Evolutionary conservation across 2,797 vertebrate genomes (phyloP).

Genomic region (Huso huso): DNA sequence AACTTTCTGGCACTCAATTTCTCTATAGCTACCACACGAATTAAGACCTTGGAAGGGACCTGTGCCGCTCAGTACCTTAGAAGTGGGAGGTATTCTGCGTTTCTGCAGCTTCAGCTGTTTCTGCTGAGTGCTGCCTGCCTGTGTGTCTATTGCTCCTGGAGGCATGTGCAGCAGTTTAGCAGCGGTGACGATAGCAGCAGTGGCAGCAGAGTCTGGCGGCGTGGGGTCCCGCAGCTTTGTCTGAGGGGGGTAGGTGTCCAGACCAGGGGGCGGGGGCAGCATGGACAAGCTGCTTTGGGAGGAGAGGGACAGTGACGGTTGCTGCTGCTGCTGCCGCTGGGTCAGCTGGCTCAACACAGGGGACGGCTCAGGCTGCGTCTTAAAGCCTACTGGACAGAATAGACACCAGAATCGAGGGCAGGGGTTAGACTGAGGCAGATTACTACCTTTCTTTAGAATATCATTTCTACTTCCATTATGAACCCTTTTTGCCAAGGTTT

Average conservation of each 20-base stretch:
- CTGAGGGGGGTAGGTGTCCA: slow-evolving; percentile 60
- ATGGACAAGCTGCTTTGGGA: slow-evolving; percentile 49
- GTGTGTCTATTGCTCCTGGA: slow-evolving; percentile 57
- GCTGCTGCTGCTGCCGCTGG: slow-evolving; percentile 66
- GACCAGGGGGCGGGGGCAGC: slow-evolving; percentile 47
- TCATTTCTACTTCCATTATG: no score
- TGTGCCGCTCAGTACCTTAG: slow-evolving; percentile 62
- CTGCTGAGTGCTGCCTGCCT: slow-evolving; percentile 63
- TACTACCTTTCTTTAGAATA: no score
- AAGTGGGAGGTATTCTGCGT: slow-evolving; percentile 78
- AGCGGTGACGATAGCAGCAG: slow-evolving; percentile 9
- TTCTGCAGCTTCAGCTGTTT: slow-evolving; percentile 84
- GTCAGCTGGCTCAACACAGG: slow-evolving; percentile 86
- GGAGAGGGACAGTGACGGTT: slow-evolving; percentile 50
- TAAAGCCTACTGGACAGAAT: slow-evolving; percentile 69
- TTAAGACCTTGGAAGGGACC: no score
- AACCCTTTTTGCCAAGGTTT: no score
- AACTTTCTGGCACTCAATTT: no score
- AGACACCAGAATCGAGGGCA: slow-evolving; percentile 13
- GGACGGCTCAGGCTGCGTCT: slow-evolving; percentile 90
- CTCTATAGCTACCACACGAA: no score
- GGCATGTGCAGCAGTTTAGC: slow-evolving; percentile 68
- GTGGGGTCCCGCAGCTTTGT: slow-evolving; percentile 56
- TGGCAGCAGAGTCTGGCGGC: slow-evolving; percentile 35
- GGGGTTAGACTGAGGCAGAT: neutral